These are phyloP conservation scores for Clivina fossor DNA, from an alignment of 2,888 invertebrate genomes.

Conservation along the genomic window DNA sequence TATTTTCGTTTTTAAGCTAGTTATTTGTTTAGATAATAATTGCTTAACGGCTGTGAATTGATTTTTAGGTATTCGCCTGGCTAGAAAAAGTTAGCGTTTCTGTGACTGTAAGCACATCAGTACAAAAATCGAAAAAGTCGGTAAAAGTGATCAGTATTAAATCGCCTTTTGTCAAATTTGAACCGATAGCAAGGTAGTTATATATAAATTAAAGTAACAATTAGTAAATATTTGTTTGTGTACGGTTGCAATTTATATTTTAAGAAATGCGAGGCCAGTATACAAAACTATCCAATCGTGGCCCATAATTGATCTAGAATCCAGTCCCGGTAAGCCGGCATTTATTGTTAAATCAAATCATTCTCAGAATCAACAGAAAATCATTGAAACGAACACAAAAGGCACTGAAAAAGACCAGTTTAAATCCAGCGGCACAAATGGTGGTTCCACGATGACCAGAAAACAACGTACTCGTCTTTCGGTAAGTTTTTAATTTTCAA, in stretches of 20 bases:
- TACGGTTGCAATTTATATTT: neutral
- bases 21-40: no score
- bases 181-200: slow-evolving; percentile 65
- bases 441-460: slow-evolving; percentile 60
- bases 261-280: slow-evolving; percentile 61
- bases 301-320: slow-evolving; percentile 60
- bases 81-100: slow-evolving; percentile 68
- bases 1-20: no score
- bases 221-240: neutral
- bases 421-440: slow-evolving; percentile 35
- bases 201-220: slow-evolving; percentile 3
- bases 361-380: slow-evolving; percentile 46
- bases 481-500: no score
- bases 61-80: slow-evolving; percentile 46
- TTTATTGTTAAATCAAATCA: slow-evolving; percentile 35
- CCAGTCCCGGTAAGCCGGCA: slow-evolving; percentile 49
- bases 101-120: slow-evolving; percentile 48
- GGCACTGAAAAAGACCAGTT: slow-evolving; percentile 44
- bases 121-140: slow-evolving; percentile 33
- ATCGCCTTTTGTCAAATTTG: slow-evolving; percentile 73
- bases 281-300: slow-evolving; percentile 65
- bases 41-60: no score
- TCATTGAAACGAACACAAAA: slow-evolving; percentile 38
- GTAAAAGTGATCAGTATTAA: slow-evolving; percentile 62
- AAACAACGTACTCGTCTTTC: slow-evolving; percentile 56